Conservation (phyloP, 1,140 invertebrate genomes). For the Elymnias hypermnestra region DNA sequence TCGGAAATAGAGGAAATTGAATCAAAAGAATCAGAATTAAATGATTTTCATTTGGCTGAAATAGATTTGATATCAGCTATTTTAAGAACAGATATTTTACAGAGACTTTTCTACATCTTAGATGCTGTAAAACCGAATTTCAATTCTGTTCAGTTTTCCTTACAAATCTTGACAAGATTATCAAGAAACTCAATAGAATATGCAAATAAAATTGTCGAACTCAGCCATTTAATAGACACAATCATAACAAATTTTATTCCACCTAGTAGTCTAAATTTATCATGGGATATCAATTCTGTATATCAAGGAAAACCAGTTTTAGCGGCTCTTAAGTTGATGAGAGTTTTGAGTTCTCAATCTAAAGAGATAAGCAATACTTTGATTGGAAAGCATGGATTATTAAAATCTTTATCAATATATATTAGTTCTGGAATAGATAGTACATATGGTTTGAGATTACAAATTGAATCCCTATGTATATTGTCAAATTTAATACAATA, state of each 20-base stretch:
- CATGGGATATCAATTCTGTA: slow-evolving; percentile 41
- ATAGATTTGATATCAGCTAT: slow-evolving; percentile 85
- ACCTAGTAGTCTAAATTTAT: slow-evolving; percentile 46
- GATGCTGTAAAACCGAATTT: slow-evolving; percentile 79
- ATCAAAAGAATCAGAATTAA: slow-evolving; percentile 81
- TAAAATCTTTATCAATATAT: slow-evolving; percentile 68
- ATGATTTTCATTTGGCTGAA: slow-evolving; percentile 90
- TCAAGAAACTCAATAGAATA: slow-evolving; percentile 81
- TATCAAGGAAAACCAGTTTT: slow-evolving; percentile 68
- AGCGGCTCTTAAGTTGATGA: slow-evolving; percentile 73
- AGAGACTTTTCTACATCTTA: slow-evolving; percentile 84
- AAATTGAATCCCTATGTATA: slow-evolving; percentile 77
- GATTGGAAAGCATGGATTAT: slow-evolving; percentile 64
- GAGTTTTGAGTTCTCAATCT: slow-evolving; percentile 69
- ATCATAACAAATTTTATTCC: slow-evolving; percentile 80
- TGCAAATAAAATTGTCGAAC: slow-evolving; percentile 77
- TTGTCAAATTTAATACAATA: slow-evolving; percentile 67
- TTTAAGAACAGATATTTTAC: slow-evolving; percentile 85
- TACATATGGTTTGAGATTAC: slow-evolving; percentile 74
- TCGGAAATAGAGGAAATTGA: slow-evolving; percentile 76
- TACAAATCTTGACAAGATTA: slow-evolving; percentile 84
- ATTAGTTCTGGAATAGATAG: slow-evolving; percentile 69
- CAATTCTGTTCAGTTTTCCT: slow-evolving; percentile 79
- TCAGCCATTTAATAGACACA: slow-evolving; percentile 76
- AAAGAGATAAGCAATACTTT: slow-evolving; percentile 51